Conservation (phyloP, 1,140 invertebrate genomes). For the Wasmannia auropunctata region DNA sequence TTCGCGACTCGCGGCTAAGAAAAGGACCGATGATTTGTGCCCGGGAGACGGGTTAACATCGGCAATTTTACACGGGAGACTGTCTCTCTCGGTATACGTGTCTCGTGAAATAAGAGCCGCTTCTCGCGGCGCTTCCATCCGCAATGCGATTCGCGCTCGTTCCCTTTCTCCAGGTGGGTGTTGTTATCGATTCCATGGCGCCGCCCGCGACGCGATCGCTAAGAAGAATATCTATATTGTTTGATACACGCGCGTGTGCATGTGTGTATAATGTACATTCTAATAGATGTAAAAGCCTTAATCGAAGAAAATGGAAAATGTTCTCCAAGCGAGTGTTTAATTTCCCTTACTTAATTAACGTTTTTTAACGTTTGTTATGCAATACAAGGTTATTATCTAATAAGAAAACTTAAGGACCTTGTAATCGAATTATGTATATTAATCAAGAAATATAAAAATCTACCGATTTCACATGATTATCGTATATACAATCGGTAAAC, state of each 20-base stretch:
- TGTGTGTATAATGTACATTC: neutral
- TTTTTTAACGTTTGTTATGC: too few relatives aligned
- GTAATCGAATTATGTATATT: neutral
- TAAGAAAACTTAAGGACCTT: neutral
- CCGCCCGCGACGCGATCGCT: neutral
- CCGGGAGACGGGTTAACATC: constrained; percentile 38
- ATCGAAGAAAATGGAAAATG: neutral
- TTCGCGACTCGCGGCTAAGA: constrained; percentile 12
- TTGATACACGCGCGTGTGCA: neutral
- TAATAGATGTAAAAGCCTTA: neutral
- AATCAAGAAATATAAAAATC: neutral
- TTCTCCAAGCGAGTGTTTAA: neutral
- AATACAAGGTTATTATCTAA: neutral
- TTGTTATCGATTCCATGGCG: constrained; percentile 30
- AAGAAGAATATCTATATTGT: neutral
- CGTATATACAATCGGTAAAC: neutral
- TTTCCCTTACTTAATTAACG: neutral
- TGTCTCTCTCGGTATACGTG: neutral
- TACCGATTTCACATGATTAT: neutral
- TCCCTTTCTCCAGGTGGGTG: neutral
- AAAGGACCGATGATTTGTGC: constrained; percentile 34
- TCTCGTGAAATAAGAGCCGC: constrained; percentile 35
- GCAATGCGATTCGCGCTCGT: constrained; percentile 16
- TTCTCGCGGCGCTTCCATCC: constrained; percentile 8
- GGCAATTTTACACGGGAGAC: constrained; percentile 8